Base-by-base conservation (phyloP, 2,797 vertebrate species). In the Todus mexicanus region DNA sequence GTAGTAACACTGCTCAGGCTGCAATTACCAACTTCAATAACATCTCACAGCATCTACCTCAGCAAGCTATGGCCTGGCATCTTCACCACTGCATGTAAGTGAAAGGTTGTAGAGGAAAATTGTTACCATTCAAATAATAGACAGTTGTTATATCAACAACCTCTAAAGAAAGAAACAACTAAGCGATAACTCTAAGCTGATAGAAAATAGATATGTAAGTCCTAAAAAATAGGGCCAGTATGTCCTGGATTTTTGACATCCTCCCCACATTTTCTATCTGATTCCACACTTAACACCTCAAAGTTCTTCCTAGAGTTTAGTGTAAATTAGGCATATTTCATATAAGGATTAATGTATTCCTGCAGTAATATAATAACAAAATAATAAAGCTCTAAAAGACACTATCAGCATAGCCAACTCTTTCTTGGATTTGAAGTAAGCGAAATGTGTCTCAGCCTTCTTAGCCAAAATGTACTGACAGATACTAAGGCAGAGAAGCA, bases 1-100 rank as follows among this genome's bases (percentile, higher is more conserved):
- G 5, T 9, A 74, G 61, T 7, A 77, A 31, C 29, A 45, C n/a
- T 37, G 37, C 45, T 21, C 45, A 68, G 33, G 13, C 10, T 74
- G 48, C 14, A 48, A 29, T 29, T 37, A 19, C 10, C 37, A 56
- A 14, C 45, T 43, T 27, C 35, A 74, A 4, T 31, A 22, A 22
- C 1, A 0, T 26, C 15, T 35, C 51, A 14, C 9, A 6, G 57
- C 13, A 33, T 64, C 47, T 35, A 4, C 7, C 31, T 65, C 57
- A 26, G 33, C 26, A 50, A 72, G 10, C 5, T 26, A 21, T 0
- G 1, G 16, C 23, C 29, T 51, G 20, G 22, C 2, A 2, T 33
- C 31, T 18, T 61, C 35, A 37, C 20, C 10, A 3, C 17, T 31
- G 11, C 50, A 7, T 1, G 0, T 4, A 33, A 48, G 10, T 12